These are phyloP conservation scores for Melieria picta DNA, from an alignment of 2,888 invertebrate genomes.

Conservation along the genomic window DNA sequence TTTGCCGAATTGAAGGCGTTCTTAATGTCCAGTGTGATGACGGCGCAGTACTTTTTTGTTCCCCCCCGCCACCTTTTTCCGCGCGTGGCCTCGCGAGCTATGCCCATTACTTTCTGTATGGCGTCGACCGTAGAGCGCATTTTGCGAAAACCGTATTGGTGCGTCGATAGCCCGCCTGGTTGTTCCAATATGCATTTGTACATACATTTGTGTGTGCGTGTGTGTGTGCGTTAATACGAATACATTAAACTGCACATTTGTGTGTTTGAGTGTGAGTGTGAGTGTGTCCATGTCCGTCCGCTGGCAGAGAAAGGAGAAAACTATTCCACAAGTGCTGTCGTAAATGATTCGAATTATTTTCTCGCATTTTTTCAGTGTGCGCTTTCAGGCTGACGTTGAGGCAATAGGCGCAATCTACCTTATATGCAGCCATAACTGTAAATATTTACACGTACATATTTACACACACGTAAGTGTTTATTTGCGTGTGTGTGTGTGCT, in stretches of 20 bases:
- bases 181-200: no score
- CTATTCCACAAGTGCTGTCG: slow-evolving; percentile 30
- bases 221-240: no score
- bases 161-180: no score
- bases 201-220: background rate
- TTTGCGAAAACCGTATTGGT: no score
- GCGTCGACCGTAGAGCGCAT: no score
- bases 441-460: background rate
- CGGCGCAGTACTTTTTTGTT: no score
- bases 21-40: no score
- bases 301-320: slow-evolving; percentile 1
- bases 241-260: slow-evolving; percentile 14
- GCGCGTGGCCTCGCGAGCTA: no score
- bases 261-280: slow-evolving; percentile 22
- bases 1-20: no score
- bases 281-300: background rate
- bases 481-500: slow-evolving; percentile 14
- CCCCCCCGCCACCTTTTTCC: no score
- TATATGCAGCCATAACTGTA: background rate
- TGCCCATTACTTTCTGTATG: no score
- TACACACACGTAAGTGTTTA: background rate
- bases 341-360: slow-evolving; percentile 32
- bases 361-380: slow-evolving; percentile 13
- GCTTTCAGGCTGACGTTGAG: slow-evolving; percentile 1
- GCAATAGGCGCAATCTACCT: slow-evolving; percentile 1